Conservation (phyloP, 2,797 vertebrate genomes). For the Acanthornis magna region DNA sequence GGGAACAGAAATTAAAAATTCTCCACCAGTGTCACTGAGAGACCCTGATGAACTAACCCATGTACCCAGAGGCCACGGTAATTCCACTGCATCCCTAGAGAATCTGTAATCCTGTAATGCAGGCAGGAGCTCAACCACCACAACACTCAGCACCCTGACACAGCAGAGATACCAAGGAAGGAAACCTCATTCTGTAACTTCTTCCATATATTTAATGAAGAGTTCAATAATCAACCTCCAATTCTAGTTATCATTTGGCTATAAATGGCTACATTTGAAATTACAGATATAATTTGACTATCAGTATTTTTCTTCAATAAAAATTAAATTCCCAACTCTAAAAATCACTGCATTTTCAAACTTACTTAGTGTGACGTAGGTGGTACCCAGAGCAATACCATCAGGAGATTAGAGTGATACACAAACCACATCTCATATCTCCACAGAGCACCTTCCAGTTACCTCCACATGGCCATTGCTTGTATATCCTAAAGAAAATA, state of each 20-base stretch:
- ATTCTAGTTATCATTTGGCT: neutral
- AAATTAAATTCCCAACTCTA: neutral
- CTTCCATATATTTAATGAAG: neutral
- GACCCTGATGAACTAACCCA: neutral
- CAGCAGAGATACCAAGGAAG: neutral
- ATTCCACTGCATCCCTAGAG: neutral
- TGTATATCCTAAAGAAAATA: neutral
- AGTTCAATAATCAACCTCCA: neutral
- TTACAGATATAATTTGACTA: rapidly evolving
- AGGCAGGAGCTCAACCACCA: neutral
- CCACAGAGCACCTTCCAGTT: neutral
- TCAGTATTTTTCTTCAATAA: neutral
- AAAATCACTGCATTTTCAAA: neutral
- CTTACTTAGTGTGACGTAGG: neutral
- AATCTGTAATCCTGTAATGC: neutral
- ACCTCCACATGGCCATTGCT: neutral
- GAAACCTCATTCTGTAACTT: neutral
- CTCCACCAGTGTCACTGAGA: neutral
- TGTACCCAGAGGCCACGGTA: neutral
- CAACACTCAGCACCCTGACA: neutral
- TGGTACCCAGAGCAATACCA: neutral
- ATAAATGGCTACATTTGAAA: neutral
- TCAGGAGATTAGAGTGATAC: neutral
- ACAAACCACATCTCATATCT: rapidly evolving
- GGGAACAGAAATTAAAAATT: neutral